Percentiles rank a stretch among this genome's conserved stretches.
phyloP scores from a whole-genome alignment of 2,888 invertebrate species.

The Pseudoips prasinana region DNA sequence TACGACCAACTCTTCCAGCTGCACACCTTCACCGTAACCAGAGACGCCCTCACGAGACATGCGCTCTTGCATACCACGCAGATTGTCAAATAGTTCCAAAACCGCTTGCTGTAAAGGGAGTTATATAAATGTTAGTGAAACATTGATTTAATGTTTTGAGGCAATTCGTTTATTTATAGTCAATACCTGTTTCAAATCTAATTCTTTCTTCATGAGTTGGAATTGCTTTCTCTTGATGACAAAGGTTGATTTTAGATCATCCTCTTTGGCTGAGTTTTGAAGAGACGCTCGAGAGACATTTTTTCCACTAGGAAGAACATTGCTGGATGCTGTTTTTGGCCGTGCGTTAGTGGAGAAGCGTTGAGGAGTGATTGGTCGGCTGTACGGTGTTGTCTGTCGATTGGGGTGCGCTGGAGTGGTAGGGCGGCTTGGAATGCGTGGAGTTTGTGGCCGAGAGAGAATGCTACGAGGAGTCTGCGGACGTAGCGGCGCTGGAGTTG shows the following conservation, averaged over 20 bases:
- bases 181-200: slow-evolving; percentile 70
- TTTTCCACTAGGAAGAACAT: slow-evolving; percentile 17
- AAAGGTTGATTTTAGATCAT: slow-evolving; percentile 50
- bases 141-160: background rate
- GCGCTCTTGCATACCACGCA: slow-evolving; percentile 56
- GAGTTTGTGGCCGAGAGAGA: slow-evolving; percentile 54
- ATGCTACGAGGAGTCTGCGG: slow-evolving; percentile 55
- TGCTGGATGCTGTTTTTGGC: slow-evolving; percentile 36
- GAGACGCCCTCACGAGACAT: slow-evolving; percentile 53
- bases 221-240: slow-evolving; percentile 55
- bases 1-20: slow-evolving; percentile 56
- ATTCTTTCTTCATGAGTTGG: slow-evolving; percentile 62
- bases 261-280: slow-evolving; percentile 34
- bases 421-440: slow-evolving; percentile 45
- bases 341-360: slow-evolving; percentile 24
- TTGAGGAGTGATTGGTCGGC: slow-evolving; percentile 56
- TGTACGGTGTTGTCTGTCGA: slow-evolving; percentile 37
- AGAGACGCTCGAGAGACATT: slow-evolving; percentile 16
- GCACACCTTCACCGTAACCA: slow-evolving; percentile 48
- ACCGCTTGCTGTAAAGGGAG: slow-evolving; percentile 54
- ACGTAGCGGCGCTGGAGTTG: slow-evolving; percentile 39
- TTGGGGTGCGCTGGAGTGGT: slow-evolving; percentile 45
- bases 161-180: background rate
- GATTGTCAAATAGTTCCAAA: slow-evolving; percentile 55
- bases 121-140: too few species aligned